Conservation (phyloP, 2,113 vertebrate species). For the Leucosticte australis region DNA sequence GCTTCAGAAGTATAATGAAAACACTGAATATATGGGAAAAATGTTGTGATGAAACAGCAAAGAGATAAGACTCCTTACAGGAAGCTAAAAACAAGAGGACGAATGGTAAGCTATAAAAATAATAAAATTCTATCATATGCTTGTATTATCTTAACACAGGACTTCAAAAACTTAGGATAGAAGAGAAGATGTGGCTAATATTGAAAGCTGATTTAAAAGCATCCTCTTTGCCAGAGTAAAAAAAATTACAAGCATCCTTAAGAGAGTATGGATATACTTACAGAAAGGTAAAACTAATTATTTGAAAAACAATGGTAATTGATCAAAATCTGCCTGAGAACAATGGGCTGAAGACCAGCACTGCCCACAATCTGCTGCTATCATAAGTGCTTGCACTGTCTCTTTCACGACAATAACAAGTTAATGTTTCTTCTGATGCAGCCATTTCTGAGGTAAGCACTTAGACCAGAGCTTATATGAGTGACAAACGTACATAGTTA, state of each 20-base stretch:
- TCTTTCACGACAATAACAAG: background rate
- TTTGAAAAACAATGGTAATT: background rate
- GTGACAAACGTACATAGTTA: background rate
- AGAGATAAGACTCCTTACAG: background rate
- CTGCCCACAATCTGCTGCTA: accelerated
- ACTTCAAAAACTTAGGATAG: background rate
- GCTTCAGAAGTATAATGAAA: background rate
- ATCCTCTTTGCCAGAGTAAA: background rate
- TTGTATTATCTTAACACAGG: background rate
- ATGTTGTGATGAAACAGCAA: background rate
- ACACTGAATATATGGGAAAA: background rate
- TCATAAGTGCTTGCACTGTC: background rate
- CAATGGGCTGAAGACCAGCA: background rate
- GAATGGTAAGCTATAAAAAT: background rate
- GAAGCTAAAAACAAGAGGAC: background rate
- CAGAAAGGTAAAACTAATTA: background rate
- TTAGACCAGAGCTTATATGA: background rate
- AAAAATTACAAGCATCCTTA: background rate
- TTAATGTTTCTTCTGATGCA: background rate
- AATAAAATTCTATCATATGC: background rate
- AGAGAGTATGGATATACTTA: background rate
- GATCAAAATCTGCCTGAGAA: background rate
- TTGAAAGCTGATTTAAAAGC: background rate
- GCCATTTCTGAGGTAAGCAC: background rate
- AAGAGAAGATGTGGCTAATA: background rate